Evolutionary conservation across 1,140 invertebrate genomes (phyloP), one percentile per base, ranked within the genome.

Genomic region (Microplitis demolitor): DNA sequence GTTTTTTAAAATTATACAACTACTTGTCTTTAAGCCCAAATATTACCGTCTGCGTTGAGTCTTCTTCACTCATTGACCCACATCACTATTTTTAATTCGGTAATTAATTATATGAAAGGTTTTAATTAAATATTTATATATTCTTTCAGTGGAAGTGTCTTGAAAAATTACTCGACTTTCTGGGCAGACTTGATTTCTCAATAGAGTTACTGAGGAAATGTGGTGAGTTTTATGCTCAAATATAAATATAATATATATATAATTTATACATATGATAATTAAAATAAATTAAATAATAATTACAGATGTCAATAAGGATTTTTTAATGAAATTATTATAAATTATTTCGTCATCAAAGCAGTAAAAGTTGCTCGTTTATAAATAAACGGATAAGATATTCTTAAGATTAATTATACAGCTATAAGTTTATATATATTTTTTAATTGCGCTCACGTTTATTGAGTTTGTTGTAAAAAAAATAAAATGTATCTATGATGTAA

Each of bases 151-250:
- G 92, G 92, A 63, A 92, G 91, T 6, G 88, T 93, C 34, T 78
- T 94, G 66, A 91, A 93, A 83, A 89, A 92, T 58, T 94, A 93
- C 78, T 88, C 88, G 11, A 91, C 89, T 11, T 94, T 92, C 80
- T 94, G 93, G 93, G 89, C 91, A 16, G 89, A 93, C 54, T 62
- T 87, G 37, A 77, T 80, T 1, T 83, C 84, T 0, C 64, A 79
- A 33, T 69, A n/a, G 53, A 71, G 74, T 16, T 54, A 72, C 61
- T 34, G 35, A 56, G 67, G 37, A 68, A 66, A 61, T 68, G 33
- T 24, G 39, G 11, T 45, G 39, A 45, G 6, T 6, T 24, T 24
- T 24, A 24, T 24, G 24, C 24, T 24, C 2, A 24, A 24, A 2
- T 24, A 24, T 24, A 24, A 24, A 24, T 24, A 24, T 24, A 24